Base-by-base conservation (phyloP, 2,888 invertebrate species). In the Rhingia campestris region DNA sequence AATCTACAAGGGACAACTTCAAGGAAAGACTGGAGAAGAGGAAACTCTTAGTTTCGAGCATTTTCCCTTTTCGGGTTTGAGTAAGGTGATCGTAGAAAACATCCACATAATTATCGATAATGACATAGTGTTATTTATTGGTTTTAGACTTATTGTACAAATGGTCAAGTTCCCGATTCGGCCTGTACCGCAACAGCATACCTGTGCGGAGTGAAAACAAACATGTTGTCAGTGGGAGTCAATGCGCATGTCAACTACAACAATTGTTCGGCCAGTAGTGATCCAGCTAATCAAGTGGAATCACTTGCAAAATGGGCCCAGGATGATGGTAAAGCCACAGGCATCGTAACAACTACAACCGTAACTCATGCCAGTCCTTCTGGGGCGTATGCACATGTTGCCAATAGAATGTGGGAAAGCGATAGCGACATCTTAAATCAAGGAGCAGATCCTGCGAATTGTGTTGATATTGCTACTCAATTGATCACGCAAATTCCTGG, bases 301-400 rank as follows among this genome's bases (percentile, higher is more conserved):
- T 95, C 95, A 0, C 93, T 96, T 32, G 93, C 94, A 0, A 92
- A 93, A 41, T 94, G 94, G 94, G 95, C 96, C 0, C 93, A 95
- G 88, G 75, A 81, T 0, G 93, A 92, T 6, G 93, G 93, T 0
- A 95, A 94, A 88, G 91, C 92, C 0, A 85, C 92, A 87, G 95
- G 95, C 0, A 86, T 95, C 3, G 95, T 97, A 2, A 97, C 97
- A 0, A 96, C 95, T 0, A 95, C 96, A 0, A 92, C 95, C 6
- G 93, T 97, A 0, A 96, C 96, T 0, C 95, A 97, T 89, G 97
- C 96, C 0, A 95, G 95, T 0, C 96, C 96, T 0, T 94, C 95
- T 0, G 94, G 93, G 0, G 90, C 92, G 87, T 94, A 93, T 87
- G 94, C 94, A 0, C 94, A 94, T 81, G 92, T 93, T 0, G 93